Percentiles rank a stretch among this genome's conserved stretches.
Conservation (phyloP, 1,140 invertebrate species). For the Oncopodura yosiiana region DNA sequence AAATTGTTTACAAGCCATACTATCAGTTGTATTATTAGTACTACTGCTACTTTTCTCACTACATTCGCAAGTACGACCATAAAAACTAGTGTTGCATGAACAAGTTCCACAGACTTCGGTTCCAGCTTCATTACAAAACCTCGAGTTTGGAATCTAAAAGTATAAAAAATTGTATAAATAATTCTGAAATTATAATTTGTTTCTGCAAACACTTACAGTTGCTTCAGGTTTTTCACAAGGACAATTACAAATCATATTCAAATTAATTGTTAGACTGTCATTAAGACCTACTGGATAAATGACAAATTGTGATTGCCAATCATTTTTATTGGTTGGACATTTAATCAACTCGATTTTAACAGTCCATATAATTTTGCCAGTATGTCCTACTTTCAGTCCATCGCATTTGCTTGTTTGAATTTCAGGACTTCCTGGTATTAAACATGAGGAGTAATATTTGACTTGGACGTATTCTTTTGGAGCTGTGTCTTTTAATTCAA, state of each 20-base stretch:
- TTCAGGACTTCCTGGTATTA: no score
- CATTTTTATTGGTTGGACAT: constrained; percentile 59
- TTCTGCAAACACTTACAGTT: constrained; percentile 38
- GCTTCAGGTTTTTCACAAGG: constrained; percentile 61
- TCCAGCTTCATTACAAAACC: constrained; percentile 10
- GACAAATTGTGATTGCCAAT: constrained; percentile 68
- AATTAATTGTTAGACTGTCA: constrained; percentile 68
- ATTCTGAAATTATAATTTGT: no score
- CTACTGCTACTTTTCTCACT: no score
- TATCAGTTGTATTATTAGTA: no score
- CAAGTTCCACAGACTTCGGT: constrained; percentile 22
- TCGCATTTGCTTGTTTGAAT: constrained; percentile 5
- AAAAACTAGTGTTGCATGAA: background rate
- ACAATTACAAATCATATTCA: constrained; percentile 83
- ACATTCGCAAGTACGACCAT: background rate
- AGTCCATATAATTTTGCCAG: background rate
- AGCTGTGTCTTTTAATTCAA: constrained; percentile 85
- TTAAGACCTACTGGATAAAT: constrained; percentile 88
- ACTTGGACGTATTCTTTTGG: constrained; percentile 73
- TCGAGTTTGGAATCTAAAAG: background rate
- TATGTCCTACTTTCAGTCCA: constrained; percentile 4
- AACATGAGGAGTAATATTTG: constrained; percentile 77
- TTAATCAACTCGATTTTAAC: constrained; percentile 39
- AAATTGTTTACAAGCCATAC: no score
- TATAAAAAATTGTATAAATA: background rate